These are phyloP conservation scores for Acronicta leporina DNA, from an alignment of 2,888 invertebrate species.

Conservation along the genomic window DNA sequence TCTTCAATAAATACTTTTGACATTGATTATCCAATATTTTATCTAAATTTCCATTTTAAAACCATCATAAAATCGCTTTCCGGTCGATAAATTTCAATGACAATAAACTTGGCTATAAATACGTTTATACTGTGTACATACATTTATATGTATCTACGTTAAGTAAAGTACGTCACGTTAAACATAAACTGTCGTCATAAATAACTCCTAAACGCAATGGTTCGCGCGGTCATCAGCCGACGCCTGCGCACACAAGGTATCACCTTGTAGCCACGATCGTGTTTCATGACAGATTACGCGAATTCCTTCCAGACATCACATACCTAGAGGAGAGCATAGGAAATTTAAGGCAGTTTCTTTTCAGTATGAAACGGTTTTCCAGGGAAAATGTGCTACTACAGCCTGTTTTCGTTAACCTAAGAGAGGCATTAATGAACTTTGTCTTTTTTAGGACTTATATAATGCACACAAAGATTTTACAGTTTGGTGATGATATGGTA, in stretches of 20 bases:
- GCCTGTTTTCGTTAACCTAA: too few relatives aligned
- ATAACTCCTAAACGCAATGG: constrained; percentile 13
- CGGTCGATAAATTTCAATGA: constrained; percentile 12
- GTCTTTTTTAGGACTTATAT: too few relatives aligned
- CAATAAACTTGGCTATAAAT: constrained; percentile 16
- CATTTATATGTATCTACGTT: constrained; percentile 16
- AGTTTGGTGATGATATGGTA: too few relatives aligned
- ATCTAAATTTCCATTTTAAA: neutral
- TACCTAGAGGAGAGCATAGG: neutral
- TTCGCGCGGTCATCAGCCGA: constrained; percentile 10
- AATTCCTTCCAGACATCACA: neutral
- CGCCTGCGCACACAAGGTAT: neutral
- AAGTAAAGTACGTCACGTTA: constrained; percentile 24
- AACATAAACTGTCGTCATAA: constrained; percentile 29
- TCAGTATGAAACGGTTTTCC: too few relatives aligned
- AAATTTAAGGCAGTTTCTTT: too few relatives aligned
- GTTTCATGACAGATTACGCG: constrained; percentile 18
- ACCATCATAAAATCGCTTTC: neutral
- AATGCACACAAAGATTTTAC: too few relatives aligned
- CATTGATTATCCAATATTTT: neutral
- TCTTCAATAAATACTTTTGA: too few relatives aligned
- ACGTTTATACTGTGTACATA: constrained; percentile 4
- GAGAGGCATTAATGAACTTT: too few relatives aligned
- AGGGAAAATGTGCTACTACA: too few relatives aligned
- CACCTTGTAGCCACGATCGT: constrained; percentile 10